Evolutionary conservation across 2,797 vertebrate genomes (phyloP), one percentile per base, ranked within the genome.

Genomic region (Brotula barbata): DNA sequence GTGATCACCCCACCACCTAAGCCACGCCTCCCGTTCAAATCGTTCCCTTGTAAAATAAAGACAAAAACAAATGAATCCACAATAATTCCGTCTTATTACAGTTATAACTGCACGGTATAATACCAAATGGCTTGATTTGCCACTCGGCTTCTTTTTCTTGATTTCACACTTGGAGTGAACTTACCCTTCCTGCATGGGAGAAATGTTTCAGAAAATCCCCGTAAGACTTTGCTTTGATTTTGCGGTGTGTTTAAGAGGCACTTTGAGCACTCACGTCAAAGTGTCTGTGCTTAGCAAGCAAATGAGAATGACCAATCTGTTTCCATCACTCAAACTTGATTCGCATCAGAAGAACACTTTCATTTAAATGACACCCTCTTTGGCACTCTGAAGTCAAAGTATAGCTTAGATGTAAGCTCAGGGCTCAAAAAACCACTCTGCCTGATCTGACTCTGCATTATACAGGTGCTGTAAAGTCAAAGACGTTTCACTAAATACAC

Each of bases 181-280:
- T n/a, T n/a, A n/a, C n/a, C n/a, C n/a, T 64, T 61, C 37, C 47
- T 37, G 17, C 17, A 63, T 75, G 36, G 56, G 33, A 73, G 34
- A 73, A 68, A 60, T 7, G 5, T 71, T 56, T 48, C 42, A 59
- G 56, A 17, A 23, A 56, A 7, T 63, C 60, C 65, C 62, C 44
- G 6, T 58, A 50, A 33, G 60, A 37, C 56, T 68, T 54, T 31
- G 33, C 36, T 46, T 64, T 69, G 61, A 67, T 64, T 65, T 62
- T 21, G 40, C 12, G 13, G 55, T 50, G 41, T 53, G 51, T 49
- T 60, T 71, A 73, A 39, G 25, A 67, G 60, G 55, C 46, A 68
- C 73, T 82, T 73, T 71, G 49, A 69, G 71, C 49, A 62, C 48
- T 63, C 31, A 3, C 42, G 68, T 37, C 58, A 36, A 53, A 59